phyloP scores from a whole-genome alignment of 2,888 invertebrate genomes.

The Lordiphosa andalusiaca region DNA sequence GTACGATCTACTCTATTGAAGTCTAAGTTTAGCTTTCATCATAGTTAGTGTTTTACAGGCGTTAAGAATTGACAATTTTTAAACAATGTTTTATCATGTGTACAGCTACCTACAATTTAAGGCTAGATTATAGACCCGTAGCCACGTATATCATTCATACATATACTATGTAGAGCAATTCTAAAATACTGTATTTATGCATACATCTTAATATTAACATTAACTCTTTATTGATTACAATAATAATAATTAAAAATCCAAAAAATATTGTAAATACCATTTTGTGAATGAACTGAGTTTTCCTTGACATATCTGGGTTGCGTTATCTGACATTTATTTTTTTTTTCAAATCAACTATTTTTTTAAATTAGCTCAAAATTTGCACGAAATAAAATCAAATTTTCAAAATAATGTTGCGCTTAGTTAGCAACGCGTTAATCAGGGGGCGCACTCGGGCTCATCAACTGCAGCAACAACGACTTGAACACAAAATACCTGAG shows the following conservation, averaged over 20 bases:
- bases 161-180: constrained; percentile 53
- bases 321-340: no score
- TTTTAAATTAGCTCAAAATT: not conserved
- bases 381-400: not conserved
- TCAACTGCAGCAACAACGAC: not conserved
- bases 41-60: constrained; percentile 10
- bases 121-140: constrained; percentile 57
- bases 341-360: not conserved
- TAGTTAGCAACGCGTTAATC: not conserved
- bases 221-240: no score
- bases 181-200: constrained; percentile 31
- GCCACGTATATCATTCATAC: constrained; percentile 51
- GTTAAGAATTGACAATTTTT: constrained; percentile 43
- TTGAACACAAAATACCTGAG: constrained; percentile 72
- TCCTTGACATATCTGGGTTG: no score
- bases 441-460: not conserved
- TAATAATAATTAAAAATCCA: no score
- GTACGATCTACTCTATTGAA: constrained; percentile 21
- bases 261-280: no score
- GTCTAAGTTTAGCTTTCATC: constrained; percentile 49
- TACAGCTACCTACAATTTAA: constrained; percentile 64
- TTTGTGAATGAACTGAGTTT: no score
- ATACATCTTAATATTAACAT: not conserved
- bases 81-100: constrained; percentile 47
- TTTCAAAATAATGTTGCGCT: constrained; percentile 1